Evolutionary conservation across 1,140 invertebrate genomes (phyloP).

Genomic region (Cyclargus thomasi): DNA sequence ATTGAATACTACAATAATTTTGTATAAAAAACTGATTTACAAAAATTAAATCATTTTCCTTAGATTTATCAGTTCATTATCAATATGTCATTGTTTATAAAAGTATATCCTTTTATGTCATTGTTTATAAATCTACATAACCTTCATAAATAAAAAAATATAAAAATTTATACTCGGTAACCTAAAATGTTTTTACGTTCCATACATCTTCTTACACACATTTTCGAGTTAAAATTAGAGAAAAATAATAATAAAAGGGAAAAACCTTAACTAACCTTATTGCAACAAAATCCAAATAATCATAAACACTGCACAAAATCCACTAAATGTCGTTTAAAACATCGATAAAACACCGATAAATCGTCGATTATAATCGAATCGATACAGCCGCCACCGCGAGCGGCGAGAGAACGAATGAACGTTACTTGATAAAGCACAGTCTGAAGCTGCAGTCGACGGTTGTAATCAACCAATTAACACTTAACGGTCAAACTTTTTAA

Average conservation of each 20-base stretch:
- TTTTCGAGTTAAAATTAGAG: background rate
- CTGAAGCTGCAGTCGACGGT: slow-evolving; percentile 28
- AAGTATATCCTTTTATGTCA: no score
- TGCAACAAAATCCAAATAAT: background rate
- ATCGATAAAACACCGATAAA: slow-evolving; percentile 45
- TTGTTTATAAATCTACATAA: no score
- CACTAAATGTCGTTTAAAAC: slow-evolving; percentile 20
- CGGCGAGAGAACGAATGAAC: slow-evolving; percentile 59
- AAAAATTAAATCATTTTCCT: no score
- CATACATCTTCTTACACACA: no score
- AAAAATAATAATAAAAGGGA: no score
- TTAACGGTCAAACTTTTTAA: slow-evolving; percentile 19
- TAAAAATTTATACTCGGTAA: no score
- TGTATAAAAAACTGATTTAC: no score
- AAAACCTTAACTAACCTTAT: slow-evolving; percentile 2
- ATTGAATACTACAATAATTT: no score
- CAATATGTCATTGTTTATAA: no score
- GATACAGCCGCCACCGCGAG: slow-evolving; percentile 44
- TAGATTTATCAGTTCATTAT: no score
- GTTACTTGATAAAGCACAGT: slow-evolving; percentile 26
- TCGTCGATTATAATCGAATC: slow-evolving; percentile 25
- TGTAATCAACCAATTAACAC: slow-evolving; percentile 34
- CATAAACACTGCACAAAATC: slow-evolving; percentile 2
- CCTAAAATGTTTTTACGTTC: no score
- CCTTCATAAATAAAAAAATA: no score